Evolutionary conservation across 2,888 invertebrate species (phyloP), one percentile per base, ranked within the genome.

Genomic region (Dasysyrphus tricinctus): DNA sequence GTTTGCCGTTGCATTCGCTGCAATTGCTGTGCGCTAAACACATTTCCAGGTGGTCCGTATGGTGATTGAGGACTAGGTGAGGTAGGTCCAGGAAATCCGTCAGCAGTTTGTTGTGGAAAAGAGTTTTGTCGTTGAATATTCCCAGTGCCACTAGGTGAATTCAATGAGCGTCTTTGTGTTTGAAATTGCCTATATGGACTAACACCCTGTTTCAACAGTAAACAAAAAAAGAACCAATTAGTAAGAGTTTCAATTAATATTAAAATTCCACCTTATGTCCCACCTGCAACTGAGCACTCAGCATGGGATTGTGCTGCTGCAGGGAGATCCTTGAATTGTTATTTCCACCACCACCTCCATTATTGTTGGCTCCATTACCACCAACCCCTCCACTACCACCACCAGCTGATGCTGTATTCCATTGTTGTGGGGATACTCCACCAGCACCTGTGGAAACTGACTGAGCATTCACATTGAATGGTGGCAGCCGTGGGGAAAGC

Each of bases 221-320:
- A 57, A 9, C 47, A 78, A 72, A 70, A n/a, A 59, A 70, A 34
- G 70, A 80, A 47, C 57, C 73, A 69, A 56, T 85, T 37, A 81
- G 42, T 57, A 42, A 4, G 14, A 56, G 24, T 9, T 47, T 12
- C 16, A 76, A 32, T 73, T 24, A 11, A 12, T 80, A 5, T 37
- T 42, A 34, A 69, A 42, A 67, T 67, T 56, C 78, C 79, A 78
- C 70, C 69, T 76, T 75, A 34, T 82, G 54, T 89, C 94, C 94
- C 93, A 96, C 96, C 91, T 96, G 96, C 90, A 97, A 93, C 93
- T 97, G 97, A 89, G 96, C 96, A 93, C 96, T 96, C 90, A 98
- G 94, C 97, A 98, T 97, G 39, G 97, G 97, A 93, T 97, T 97
- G 92, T 97, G 96, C 92, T 96, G 96, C 90, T 96, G 96, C 81